Evolutionary conservation across 2,113 vertebrate genomes (phyloP).

Genomic region (Corythoichthys intestinalis): DNA sequence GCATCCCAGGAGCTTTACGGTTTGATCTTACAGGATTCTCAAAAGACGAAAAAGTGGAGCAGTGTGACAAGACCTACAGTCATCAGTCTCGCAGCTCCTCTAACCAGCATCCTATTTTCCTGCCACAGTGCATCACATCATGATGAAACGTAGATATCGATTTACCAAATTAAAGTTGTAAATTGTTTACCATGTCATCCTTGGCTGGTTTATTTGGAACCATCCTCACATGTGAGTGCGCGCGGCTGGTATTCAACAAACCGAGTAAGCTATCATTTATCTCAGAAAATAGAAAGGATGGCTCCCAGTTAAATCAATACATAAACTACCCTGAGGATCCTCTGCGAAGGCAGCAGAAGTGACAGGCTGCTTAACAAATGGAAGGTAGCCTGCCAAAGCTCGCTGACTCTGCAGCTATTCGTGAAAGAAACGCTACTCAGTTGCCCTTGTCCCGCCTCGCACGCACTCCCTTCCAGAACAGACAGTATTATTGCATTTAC

Average conservation of each 20-base stretch:
- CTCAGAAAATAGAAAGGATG: slow-evolving; percentile 57
- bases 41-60: slow-evolving; percentile 35
- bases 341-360: slow-evolving; percentile 54
- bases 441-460: slow-evolving; percentile 9
- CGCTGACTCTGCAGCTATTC: slow-evolving; percentile 62
- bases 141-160: slow-evolving; percentile 9
- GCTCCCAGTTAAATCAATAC: slow-evolving; percentile 71
- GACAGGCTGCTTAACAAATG: slow-evolving; percentile 72
- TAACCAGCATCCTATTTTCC: slow-evolving; percentile 1
- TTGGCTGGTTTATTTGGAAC: slow-evolving; percentile 18
- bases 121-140: background rate
- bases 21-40: slow-evolving; percentile 43
- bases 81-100: slow-evolving; percentile 14
- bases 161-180: slow-evolving; percentile 8
- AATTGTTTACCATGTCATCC: slow-evolving; percentile 2
- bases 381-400: slow-evolving; percentile 41
- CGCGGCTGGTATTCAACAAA: slow-evolving; percentile 26
- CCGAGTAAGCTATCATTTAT: slow-evolving; percentile 69
- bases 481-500: slow-evolving; percentile 31
- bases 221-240: background rate
- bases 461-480: slow-evolving; percentile 34
- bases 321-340: slow-evolving; percentile 68
- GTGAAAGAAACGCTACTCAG: slow-evolving; percentile 20
- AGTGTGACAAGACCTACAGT: slow-evolving; percentile 16
- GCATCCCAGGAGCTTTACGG: slow-evolving; percentile 46